Percentiles rank a stretch among this genome's conserved stretches.
Evolutionary conservation across 2,888 invertebrate species (phyloP).

Genomic region (Eurytoma adleriae): DNA sequence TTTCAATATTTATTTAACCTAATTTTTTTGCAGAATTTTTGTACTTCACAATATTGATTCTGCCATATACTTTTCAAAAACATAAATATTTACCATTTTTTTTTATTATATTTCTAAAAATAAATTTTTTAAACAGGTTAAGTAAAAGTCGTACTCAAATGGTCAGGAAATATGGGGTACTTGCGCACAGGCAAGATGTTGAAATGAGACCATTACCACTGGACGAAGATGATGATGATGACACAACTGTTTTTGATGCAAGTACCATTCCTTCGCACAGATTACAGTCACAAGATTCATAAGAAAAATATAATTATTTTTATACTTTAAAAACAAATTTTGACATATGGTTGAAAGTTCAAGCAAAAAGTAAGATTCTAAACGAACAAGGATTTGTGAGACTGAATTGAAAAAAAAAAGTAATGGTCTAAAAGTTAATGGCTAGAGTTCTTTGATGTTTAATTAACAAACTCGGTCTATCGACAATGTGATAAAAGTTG

Average conservation of each 20-base stretch:
- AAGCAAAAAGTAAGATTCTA: slow-evolving; percentile 43
- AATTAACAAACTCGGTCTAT: slow-evolving; percentile 16
- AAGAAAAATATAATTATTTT: slow-evolving; percentile 49
- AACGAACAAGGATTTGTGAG: slow-evolving; percentile 52
- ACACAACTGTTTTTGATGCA: slow-evolving; percentile 74
- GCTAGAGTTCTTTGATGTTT: slow-evolving; percentile 20
- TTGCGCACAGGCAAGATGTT: slow-evolving; percentile 75
- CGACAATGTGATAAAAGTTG: slow-evolving; percentile 44
- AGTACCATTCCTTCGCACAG: slow-evolving; percentile 65
- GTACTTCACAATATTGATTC: too few relatives aligned
- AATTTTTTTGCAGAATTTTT: too few relatives aligned
- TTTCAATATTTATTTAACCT: neutral
- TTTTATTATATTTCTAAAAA: slow-evolving; percentile 20
- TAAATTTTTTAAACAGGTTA: slow-evolving; percentile 64
- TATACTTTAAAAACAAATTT: slow-evolving; percentile 41
- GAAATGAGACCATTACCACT: slow-evolving; percentile 76
- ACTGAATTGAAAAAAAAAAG: slow-evolving; percentile 54
- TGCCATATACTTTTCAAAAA: neutral
- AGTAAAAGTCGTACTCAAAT: slow-evolving; percentile 73
- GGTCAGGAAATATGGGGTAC: slow-evolving; percentile 75
- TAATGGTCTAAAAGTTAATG: slow-evolving; percentile 27
- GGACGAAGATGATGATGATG: slow-evolving; percentile 76
- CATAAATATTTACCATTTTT: neutral
- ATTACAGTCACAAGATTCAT: slow-evolving; percentile 62
- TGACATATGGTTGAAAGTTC: slow-evolving; percentile 8